Percentiles rank a stretch among this genome's conserved stretches.
Conservation (phyloP, 2,113 vertebrate genomes). For the Dromiciops gliroides region DNA sequence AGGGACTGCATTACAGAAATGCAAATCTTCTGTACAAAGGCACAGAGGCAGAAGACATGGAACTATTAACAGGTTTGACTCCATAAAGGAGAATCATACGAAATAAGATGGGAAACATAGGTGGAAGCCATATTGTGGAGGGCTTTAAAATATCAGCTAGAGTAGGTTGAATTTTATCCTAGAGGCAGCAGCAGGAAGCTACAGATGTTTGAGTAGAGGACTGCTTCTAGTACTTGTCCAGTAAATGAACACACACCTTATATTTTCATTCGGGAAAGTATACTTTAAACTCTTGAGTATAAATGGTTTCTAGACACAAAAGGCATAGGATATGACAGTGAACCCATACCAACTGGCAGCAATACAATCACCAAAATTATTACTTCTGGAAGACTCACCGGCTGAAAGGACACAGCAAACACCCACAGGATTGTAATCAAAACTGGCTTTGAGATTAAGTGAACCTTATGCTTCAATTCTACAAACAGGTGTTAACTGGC, state of each 20-base stretch:
- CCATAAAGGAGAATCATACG: not conserved
- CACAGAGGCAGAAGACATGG: not conserved
- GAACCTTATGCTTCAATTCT: conserved; percentile 43
- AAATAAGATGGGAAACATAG: not conserved
- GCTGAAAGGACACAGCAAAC: conserved; percentile 40
- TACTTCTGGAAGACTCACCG: conserved; percentile 29
- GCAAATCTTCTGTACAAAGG: not conserved
- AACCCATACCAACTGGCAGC: conserved; percentile 31
- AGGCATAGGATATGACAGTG: conserved; percentile 11
- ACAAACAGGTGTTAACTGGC: conserved; percentile 27
- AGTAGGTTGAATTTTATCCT: not conserved
- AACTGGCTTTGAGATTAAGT: conserved; percentile 35
- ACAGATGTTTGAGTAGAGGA: not conserved
- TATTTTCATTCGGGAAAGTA: not conserved
- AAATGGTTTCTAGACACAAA: conserved; percentile 18
- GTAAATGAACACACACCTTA: not conserved
- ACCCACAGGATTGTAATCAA: conserved; percentile 38
- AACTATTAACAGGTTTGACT: not conserved
- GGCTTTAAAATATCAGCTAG: conserved; percentile 3
- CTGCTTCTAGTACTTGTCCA: not conserved
- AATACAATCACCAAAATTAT: conserved; percentile 19
- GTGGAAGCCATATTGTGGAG: not conserved
- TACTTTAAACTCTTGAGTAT: not conserved
- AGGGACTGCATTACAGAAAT: not conserved
- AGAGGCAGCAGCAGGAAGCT: not conserved